These are phyloP conservation scores for Nymphicus hollandicus DNA, from an alignment of 2,113 vertebrate genomes.

Conservation along the genomic window DNA sequence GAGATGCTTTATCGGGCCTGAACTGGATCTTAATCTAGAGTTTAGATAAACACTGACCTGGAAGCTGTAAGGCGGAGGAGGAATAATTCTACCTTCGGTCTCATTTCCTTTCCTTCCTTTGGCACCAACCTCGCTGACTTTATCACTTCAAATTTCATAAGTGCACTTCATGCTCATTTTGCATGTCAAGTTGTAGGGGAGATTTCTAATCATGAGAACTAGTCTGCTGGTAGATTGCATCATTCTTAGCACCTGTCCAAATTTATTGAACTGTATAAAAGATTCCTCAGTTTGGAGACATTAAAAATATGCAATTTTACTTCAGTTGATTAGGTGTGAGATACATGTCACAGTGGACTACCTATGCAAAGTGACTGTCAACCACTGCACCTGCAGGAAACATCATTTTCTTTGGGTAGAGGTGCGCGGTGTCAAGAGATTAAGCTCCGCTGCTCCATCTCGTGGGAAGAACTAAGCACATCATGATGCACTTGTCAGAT, in stretches of 20 bases:
- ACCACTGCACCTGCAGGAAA: not conserved
- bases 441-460: constrained; percentile 34
- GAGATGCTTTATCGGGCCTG: not conserved
- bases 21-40: not conserved
- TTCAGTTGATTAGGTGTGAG: constrained; percentile 25
- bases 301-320: constrained; percentile 16
- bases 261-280: constrained; percentile 6
- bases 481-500: not conserved
- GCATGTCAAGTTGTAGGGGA: fast-evolving
- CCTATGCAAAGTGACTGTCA: constrained; percentile 16
- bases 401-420: not conserved
- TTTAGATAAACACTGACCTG: not conserved
- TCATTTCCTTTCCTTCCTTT: not conserved
- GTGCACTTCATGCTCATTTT: not conserved
- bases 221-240: not conserved
- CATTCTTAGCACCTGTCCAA: constrained; percentile 29
- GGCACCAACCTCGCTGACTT: not conserved
- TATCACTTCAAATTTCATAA: not conserved
- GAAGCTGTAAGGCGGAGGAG: not conserved
- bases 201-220: not conserved
- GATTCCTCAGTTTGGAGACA: not conserved
- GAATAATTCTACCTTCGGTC: not conserved
- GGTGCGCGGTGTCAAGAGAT: not conserved
- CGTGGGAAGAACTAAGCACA: constrained; percentile 12
- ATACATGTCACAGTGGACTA: constrained; percentile 8